Percentiles rank a stretch among this genome's conserved stretches.
phyloP scores from a whole-genome alignment of 2,797 vertebrate species.

The Champsocephalus gunnari region DNA sequence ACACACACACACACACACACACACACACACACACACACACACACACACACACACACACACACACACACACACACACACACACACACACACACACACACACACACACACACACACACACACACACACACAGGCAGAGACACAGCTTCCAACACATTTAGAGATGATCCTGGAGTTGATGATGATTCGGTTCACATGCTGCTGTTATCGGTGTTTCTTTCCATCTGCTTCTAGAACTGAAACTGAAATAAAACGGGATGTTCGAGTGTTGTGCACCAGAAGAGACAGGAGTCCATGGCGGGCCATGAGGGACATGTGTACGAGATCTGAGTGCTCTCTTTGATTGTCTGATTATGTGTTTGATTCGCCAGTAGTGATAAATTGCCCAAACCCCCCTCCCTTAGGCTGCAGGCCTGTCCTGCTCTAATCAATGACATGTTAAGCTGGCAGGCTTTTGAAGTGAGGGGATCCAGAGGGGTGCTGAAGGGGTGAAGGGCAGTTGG shows the following conservation, averaged over 20 bases:
- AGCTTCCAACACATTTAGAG: conserved; percentile 17
- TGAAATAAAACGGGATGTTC: conserved; percentile 32
- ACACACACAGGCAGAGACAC: conserved; percentile 22
- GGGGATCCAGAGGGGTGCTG: conserved; percentile 64
- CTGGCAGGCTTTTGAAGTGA: conserved; percentile 75
- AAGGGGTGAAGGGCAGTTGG: conserved; percentile 36
- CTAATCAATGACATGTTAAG: conserved; percentile 83
- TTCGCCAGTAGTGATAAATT: conserved; percentile 56
- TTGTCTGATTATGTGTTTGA: conserved; percentile 49
- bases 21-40: conserved; percentile 37
- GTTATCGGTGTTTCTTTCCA: conserved; percentile 52
- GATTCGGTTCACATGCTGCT: conserved; percentile 1
- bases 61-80: conserved; percentile 18
- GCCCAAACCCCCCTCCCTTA: conserved; percentile 7
- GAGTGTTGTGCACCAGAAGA: conserved; percentile 16
- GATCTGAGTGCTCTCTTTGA: conserved; percentile 42
- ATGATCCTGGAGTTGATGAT: conserved; percentile 28
- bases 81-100: conserved; percentile 39
- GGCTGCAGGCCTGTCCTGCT: conserved; percentile 59
- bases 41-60: conserved; percentile 36
- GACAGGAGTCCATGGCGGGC: conserved; percentile 7
- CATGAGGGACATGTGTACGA: conserved; percentile 29
- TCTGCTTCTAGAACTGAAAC: conserved; percentile 27
- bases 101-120: conserved; percentile 37
- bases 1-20: too few species aligned